phyloP scores from a whole-genome alignment of 1,140 invertebrate genomes.

The Gonioctena quinquepunctata region DNA sequence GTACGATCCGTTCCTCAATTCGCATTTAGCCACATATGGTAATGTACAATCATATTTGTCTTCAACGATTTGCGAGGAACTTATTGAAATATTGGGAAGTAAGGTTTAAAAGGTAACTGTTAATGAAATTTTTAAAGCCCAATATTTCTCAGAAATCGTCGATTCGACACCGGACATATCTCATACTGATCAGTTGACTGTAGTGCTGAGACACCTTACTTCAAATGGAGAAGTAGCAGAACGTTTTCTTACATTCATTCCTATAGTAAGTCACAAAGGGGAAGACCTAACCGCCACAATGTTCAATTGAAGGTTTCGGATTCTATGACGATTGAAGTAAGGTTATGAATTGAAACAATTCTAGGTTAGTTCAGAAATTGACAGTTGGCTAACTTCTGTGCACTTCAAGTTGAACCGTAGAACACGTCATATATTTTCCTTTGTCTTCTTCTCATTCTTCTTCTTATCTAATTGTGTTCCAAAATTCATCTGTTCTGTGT shows the following conservation, averaged over 20 bases:
- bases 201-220: constrained; percentile 42
- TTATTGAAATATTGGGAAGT: constrained; percentile 4
- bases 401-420: too few relatives aligned
- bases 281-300: neutral
- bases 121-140: constrained; percentile 1
- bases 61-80: constrained; percentile 7
- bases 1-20: constrained; percentile 33
- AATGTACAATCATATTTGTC: neutral
- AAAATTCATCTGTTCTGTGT: too few relatives aligned
- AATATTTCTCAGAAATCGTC: constrained; percentile 6
- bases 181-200: constrained; percentile 49
- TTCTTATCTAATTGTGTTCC: too few relatives aligned
- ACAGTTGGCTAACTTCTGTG: too few relatives aligned
- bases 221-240: constrained; percentile 32
- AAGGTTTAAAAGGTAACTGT: constrained; percentile 19
- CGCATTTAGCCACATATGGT: constrained; percentile 26
- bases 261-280: neutral
- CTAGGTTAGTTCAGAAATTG: too few relatives aligned
- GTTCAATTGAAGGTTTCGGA: too few relatives aligned
- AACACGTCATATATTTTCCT: too few relatives aligned
- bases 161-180: constrained; percentile 49
- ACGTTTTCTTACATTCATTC: constrained; percentile 42
- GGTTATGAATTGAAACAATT: too few relatives aligned
- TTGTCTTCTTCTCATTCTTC: too few relatives aligned
- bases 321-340: too few relatives aligned